A percentile compares a stretch with the other conserved stretches of the same genome.
Conservation (phyloP, 2,888 invertebrate genomes). For the Pediacus dermestoides region DNA sequence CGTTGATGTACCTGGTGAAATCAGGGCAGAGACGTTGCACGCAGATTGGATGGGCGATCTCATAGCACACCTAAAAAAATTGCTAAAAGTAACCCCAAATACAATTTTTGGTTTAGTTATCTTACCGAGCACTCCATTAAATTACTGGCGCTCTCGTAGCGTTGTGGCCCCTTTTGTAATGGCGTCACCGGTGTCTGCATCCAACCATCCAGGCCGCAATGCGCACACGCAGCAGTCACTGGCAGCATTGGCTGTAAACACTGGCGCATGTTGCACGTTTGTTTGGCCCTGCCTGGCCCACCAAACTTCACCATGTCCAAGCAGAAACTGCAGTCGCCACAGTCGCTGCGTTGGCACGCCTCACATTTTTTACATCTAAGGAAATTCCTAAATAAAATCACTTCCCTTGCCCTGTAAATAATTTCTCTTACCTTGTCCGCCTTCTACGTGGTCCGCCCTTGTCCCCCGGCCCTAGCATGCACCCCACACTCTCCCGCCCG, state of each 20-base stretch:
- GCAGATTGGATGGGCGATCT: conserved; percentile 90
- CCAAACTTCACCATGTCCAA: conserved; percentile 98
- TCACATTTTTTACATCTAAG: conserved; percentile 84
- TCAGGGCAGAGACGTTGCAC: conserved; percentile 59
- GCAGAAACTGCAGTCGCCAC: conserved; percentile 94
- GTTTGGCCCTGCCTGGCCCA: conserved; percentile 91
- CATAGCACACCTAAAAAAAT: conserved; percentile 68
- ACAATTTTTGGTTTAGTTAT: not conserved
- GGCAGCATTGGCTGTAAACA: conserved; percentile 93
- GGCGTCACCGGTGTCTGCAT: conserved; percentile 70
- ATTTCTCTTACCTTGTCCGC: conserved; percentile 54
- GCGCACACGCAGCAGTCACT: conserved; percentile 85
- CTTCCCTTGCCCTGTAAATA: not conserved
- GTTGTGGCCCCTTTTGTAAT: conserved; percentile 62
- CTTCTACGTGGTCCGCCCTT: conserved; percentile 57
- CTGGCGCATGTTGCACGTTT: conserved; percentile 94
- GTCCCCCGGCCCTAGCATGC: conserved; percentile 33
- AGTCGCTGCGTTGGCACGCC: conserved; percentile 89
- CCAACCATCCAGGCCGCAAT: conserved; percentile 78
- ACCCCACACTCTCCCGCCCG: not conserved
- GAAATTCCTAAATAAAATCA: too few species aligned
- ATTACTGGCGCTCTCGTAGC: conserved; percentile 69
- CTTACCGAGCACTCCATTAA: conserved; percentile 86
- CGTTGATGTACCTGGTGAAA: conserved; percentile 73
- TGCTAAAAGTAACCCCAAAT: not conserved